These are phyloP conservation scores for Cheiracanthium punctorium DNA, from an alignment of 2,888 invertebrate genomes.

Conservation along the genomic window DNA sequence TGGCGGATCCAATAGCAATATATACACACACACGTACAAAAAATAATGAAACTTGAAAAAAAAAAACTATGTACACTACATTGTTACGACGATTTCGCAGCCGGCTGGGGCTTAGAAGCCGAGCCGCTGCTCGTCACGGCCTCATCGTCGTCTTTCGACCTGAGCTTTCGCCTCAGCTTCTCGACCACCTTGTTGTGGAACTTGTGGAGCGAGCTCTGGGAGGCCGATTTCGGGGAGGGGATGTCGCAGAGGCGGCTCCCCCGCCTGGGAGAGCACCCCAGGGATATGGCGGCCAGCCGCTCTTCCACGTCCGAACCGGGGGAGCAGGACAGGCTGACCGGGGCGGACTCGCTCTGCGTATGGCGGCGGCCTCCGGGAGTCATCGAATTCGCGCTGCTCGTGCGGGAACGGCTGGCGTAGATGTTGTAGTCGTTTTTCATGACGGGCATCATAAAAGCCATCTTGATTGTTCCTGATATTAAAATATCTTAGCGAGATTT, in stretches of 20 bases:
- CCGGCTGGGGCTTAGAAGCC: not conserved
- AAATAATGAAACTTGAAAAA: too few species aligned
- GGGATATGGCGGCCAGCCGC: conserved; percentile 63
- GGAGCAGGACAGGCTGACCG: conserved; percentile 77
- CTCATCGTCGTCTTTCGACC: conserved; percentile 76
- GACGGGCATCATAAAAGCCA: conserved; percentile 97
- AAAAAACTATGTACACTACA: too few species aligned
- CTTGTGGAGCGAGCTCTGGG: conserved; percentile 82
- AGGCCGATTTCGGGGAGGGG: conserved; percentile 75
- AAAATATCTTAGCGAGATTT: not conserved
- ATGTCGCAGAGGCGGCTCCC: conserved; percentile 36
- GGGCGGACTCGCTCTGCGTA: conserved; percentile 59
- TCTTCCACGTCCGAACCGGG: conserved; percentile 71
- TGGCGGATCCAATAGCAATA: not conserved
- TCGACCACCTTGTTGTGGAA: conserved; percentile 88
- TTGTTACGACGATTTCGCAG: not conserved
- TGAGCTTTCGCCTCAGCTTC: conserved; percentile 84
- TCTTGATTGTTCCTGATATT: conserved; percentile 75
- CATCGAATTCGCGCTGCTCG: conserved; percentile 75
- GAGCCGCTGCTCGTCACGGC: not conserved
- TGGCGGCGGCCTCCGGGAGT: conserved; percentile 76
- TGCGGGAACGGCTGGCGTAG: conserved; percentile 86
- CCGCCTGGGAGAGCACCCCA: conserved; percentile 64
- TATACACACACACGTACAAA: not conserved
- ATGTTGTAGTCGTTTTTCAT: conserved; percentile 95